Percentiles rank a stretch among this genome's conserved stretches.
These are phyloP conservation scores for Schizopygopsis malacanthus DNA, from an alignment of 2,797 vertebrate species.

Conservation along the genomic window DNA sequence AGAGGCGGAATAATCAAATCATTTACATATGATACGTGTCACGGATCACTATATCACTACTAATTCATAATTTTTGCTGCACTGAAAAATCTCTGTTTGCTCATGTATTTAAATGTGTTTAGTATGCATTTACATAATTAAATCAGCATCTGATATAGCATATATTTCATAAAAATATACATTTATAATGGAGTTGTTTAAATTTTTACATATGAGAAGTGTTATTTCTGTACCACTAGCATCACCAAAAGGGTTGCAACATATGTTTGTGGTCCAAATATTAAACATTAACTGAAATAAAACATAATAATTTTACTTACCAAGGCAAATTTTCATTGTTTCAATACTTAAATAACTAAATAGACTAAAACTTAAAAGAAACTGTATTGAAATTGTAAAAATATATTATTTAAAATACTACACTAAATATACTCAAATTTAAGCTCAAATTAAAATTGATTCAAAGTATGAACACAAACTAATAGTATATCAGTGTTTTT, in stretches of 20 bases:
- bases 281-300: too few species aligned
- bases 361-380: background rate
- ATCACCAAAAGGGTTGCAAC: background rate
- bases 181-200: background rate
- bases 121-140: background rate
- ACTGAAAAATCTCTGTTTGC: background rate
- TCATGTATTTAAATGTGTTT: background rate
- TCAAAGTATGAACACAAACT: background rate
- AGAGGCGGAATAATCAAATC: background rate
- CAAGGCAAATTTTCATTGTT: background rate
- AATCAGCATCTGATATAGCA: background rate
- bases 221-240: background rate
- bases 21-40: background rate
- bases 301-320: too few species aligned
- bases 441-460: background rate
- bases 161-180: background rate
- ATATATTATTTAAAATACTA: too few species aligned
- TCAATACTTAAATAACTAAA: background rate
- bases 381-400: too few species aligned
- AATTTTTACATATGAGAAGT: background rate
- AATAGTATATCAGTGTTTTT: too few species aligned
- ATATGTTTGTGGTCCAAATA: background rate
- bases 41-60: background rate
- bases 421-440: too few species aligned
- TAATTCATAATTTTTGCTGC: background rate